Conservation (phyloP, 2,797 vertebrate species). For the Echeneis naucrates region DNA sequence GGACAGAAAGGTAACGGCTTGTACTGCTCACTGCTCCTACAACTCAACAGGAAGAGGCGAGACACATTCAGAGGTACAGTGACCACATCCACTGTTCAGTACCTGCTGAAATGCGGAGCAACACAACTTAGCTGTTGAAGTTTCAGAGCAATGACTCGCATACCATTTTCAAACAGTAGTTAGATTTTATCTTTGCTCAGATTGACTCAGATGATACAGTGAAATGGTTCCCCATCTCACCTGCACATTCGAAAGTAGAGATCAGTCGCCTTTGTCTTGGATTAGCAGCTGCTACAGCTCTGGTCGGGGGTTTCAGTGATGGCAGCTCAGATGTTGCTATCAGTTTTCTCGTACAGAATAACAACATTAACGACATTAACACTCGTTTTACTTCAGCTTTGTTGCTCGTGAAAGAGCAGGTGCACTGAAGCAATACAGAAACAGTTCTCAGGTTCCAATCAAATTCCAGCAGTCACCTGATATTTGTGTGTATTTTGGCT, state of each 20-base stretch:
- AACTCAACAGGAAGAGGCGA: constrained; percentile 19
- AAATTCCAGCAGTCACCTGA: constrained; percentile 34
- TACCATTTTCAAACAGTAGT: background rate
- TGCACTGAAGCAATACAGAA: constrained; percentile 30
- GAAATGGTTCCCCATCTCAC: background rate
- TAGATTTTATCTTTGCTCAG: background rate
- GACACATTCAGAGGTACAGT: background rate
- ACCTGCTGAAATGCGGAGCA: background rate
- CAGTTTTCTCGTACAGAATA: constrained; percentile 55
- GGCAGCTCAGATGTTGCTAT: constrained; percentile 20
- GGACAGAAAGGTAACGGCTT: background rate
- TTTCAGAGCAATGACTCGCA: background rate
- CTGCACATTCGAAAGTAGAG: constrained; percentile 2
- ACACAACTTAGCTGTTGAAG: background rate
- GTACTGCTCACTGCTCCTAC: background rate
- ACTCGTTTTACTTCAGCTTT: constrained; percentile 36
- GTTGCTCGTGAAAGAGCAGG: constrained; percentile 6
- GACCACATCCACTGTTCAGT: constrained; percentile 1
- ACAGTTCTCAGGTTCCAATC: constrained; percentile 58
- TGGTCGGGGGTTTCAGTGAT: background rate
- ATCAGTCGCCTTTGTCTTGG: constrained; percentile 11
- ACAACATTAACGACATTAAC: constrained; percentile 66
- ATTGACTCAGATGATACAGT: background rate
- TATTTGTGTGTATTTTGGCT: constrained; percentile 3
- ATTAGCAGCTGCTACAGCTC: constrained; percentile 4